These are phyloP conservation scores for Calcarius lapponicus DNA, from an alignment of 2,797 vertebrate species.

Conservation along the genomic window DNA sequence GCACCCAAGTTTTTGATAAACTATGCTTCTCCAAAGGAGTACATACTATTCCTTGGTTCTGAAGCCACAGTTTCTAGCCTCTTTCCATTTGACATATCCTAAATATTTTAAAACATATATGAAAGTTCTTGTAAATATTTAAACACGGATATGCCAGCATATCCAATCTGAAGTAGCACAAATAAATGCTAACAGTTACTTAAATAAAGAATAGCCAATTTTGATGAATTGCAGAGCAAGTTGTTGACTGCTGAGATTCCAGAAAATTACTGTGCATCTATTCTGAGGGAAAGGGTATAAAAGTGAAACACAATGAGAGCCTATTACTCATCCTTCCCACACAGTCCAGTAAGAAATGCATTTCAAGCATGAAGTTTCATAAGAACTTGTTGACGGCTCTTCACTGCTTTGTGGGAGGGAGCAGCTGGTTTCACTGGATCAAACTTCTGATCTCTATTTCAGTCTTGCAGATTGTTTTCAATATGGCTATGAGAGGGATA, in stretches of 20 bases:
- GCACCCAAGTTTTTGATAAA: not conserved
- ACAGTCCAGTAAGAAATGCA: not conserved
- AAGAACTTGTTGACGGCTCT: not conserved
- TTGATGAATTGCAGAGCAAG: slow-evolving; percentile 5
- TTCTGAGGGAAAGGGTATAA: not conserved
- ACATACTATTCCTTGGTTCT: not conserved
- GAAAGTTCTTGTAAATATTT: not conserved
- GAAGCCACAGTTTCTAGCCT: not conserved
- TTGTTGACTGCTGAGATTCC: not conserved
- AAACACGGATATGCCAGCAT: not conserved
- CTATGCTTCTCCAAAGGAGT: not conserved
- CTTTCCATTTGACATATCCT: not conserved
- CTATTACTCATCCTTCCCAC: not conserved
- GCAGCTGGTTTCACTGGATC: not conserved
- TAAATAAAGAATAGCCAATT: not conserved
- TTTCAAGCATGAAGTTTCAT: not conserved
- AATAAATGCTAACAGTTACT: not conserved
- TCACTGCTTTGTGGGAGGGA: not conserved
- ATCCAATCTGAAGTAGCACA: not conserved
- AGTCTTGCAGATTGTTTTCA: not conserved
- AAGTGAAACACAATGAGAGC: not conserved
- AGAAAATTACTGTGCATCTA: not conserved
- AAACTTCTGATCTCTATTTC: not conserved
- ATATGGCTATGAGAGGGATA: not conserved
- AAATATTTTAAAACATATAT: not conserved